Conservation (phyloP, 2,113 vertebrate species). For the Ageneiosus marmoratus region DNA sequence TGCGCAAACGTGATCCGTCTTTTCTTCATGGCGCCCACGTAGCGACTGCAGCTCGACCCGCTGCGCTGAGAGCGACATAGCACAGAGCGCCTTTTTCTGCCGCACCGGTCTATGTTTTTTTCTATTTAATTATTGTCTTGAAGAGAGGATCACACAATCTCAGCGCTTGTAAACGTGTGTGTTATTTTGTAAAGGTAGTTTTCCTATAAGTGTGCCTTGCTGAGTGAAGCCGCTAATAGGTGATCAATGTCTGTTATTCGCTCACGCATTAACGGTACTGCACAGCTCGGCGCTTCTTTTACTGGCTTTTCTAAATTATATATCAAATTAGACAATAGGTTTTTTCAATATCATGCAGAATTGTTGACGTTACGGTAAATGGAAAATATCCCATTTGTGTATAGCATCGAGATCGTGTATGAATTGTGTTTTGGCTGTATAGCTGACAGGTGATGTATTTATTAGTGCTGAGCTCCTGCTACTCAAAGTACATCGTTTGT, state of each 20-base stretch:
- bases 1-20: slow-evolving; percentile 9
- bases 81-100: neutral
- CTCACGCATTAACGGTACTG: neutral
- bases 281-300: neutral
- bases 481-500: neutral
- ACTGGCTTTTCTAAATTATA: neutral
- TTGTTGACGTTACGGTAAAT: neutral
- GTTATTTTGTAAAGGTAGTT: slow-evolving; percentile 8
- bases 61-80: neutral
- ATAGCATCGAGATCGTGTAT: neutral
- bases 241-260: neutral
- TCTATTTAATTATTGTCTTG: too few relatives aligned
- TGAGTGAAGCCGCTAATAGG: neutral
- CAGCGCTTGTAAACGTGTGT: neutral
- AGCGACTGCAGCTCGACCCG: slow-evolving; percentile 30
- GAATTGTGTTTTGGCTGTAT: slow-evolving; percentile 7
- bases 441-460: slow-evolving; percentile 1
- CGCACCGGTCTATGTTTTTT: too few relatives aligned
- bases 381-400: neutral
- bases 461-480: too few relatives aligned
- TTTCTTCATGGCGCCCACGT: slow-evolving; percentile 31
- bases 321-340: neutral
- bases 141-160: too few relatives aligned
- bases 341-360: neutral
- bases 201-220: neutral